A percentile compares a stretch with the other conserved stretches of the same genome.
phyloP scores from a whole-genome alignment of 2,797 vertebrate species.

The Acanthiza pusilla region DNA sequence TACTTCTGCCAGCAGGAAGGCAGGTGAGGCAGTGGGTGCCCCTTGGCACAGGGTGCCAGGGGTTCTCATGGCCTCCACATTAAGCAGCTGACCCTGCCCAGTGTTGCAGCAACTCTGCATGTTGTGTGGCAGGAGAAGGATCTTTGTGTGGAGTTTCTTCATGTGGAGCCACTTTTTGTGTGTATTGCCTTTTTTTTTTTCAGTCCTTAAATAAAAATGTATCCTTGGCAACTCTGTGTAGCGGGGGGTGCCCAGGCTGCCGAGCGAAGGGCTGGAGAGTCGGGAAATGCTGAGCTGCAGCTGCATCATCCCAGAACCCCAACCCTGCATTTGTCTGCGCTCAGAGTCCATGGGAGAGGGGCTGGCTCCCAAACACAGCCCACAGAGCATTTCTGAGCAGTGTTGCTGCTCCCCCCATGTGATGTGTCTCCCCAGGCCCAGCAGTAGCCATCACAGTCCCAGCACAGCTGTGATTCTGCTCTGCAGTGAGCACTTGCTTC shows the following conservation, averaged over 20 bases:
- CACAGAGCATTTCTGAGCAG: background rate
- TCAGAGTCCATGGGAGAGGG: background rate
- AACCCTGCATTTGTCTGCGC: rapidly evolving
- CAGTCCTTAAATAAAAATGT: background rate
- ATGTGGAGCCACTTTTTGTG: background rate
- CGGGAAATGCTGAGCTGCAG: background rate
- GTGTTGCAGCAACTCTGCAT: background rate
- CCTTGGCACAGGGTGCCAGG: rapidly evolving
- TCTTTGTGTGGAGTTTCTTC: background rate
- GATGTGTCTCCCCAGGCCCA: background rate
- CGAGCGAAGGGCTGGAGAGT: background rate
- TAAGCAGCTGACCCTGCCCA: rapidly evolving
- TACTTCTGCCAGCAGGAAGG: background rate
- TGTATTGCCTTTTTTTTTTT: background rate
- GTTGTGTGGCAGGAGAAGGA: background rate
- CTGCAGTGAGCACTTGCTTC: rapidly evolving
- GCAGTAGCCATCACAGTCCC: background rate
- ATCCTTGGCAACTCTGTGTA: background rate
- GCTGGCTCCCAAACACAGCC: background rate
- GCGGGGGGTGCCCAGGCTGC: background rate
- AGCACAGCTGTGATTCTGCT: background rate
- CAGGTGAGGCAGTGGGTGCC: background rate
- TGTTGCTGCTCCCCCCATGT: rapidly evolving
- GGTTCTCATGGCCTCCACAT: background rate
- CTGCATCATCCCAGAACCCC: background rate